Evolutionary conservation across 1,140 invertebrate genomes (phyloP).

Genomic region (Cephus cinctus): DNA sequence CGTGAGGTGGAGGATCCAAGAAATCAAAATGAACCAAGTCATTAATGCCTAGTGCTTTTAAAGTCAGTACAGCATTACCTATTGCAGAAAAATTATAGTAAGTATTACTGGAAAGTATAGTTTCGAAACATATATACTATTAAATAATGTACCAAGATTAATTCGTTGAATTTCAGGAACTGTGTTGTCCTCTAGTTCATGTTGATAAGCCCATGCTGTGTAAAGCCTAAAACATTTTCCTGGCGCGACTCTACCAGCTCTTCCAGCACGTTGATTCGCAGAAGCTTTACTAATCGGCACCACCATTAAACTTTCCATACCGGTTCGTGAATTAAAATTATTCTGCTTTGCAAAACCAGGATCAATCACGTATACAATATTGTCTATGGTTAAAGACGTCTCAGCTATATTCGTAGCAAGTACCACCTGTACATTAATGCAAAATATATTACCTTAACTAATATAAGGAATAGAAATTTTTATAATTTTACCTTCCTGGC

Average conservation of each 20-base stretch:
- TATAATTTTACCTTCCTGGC: slow-evolving; percentile 76
- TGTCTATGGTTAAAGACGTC: slow-evolving; percentile 98
- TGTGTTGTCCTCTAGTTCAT: slow-evolving; percentile 97
- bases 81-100: not conserved
- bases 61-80: slow-evolving; percentile 91
- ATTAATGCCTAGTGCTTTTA: slow-evolving; percentile 97
- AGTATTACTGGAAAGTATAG: not conserved
- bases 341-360: slow-evolving; percentile 99
- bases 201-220: slow-evolving; percentile 95
- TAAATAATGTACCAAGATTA: slow-evolving; percentile 71
- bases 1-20: slow-evolving; percentile 96
- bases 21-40: slow-evolving; percentile 99
- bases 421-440: slow-evolving; percentile 65
- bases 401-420: slow-evolving; percentile 99
- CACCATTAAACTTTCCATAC: slow-evolving; percentile 97
- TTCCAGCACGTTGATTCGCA: slow-evolving; percentile 83
- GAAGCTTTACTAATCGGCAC: slow-evolving; percentile 98
- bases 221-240: slow-evolving; percentile 98
- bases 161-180: slow-evolving; percentile 98
- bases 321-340: slow-evolving; percentile 96
- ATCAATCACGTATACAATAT: slow-evolving; percentile 99
- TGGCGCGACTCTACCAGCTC: slow-evolving; percentile 89
- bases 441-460: not conserved
- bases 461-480: not conserved
- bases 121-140: not conserved